These are phyloP conservation scores for Hirtodrosophila trivittata DNA, from an alignment of 2,888 invertebrate species.

Conservation along the genomic window DNA sequence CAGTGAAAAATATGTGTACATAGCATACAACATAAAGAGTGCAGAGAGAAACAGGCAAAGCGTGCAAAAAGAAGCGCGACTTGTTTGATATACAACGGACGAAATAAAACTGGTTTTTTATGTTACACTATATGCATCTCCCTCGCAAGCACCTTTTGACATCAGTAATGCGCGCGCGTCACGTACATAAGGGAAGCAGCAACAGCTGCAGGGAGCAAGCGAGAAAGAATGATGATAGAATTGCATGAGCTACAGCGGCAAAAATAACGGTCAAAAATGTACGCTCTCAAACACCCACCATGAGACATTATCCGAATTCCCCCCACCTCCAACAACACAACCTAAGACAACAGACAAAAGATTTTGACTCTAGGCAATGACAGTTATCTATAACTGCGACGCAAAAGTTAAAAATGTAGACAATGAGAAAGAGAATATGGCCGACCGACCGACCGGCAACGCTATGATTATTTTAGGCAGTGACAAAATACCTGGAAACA, in stretches of 20 bases:
- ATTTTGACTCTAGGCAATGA: constrained; percentile 34
- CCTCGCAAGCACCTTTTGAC: constrained; percentile 34
- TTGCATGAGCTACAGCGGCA: constrained; percentile 50
- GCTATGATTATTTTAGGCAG: constrained; percentile 62
- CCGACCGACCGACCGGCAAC: constrained; percentile 7
- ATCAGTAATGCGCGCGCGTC: constrained; percentile 36
- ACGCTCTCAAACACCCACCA: constrained; percentile 52
- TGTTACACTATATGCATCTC: constrained; percentile 48
- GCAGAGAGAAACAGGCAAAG: constrained; percentile 49
- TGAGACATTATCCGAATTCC: constrained; percentile 7
- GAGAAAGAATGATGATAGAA: constrained; percentile 30
- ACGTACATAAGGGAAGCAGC: constrained; percentile 30
- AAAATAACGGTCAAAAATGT: constrained; percentile 72
- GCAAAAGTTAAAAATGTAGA: constrained; percentile 35
- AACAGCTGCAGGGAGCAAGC: background rate
- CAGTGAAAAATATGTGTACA: constrained; percentile 51
- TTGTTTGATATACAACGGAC: constrained; percentile 65
- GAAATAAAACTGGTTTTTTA: constrained; percentile 67
- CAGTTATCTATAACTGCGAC: constrained; percentile 33
- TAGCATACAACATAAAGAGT: constrained; percentile 55
- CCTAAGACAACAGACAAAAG: constrained; percentile 69
- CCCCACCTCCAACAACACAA: constrained; percentile 29
- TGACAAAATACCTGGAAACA: constrained; percentile 62
- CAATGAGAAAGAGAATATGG: constrained; percentile 9
- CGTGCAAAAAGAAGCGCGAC: constrained; percentile 67